phyloP scores from a whole-genome alignment of 2,888 invertebrate species.

The Drosophila fungiperda region DNA sequence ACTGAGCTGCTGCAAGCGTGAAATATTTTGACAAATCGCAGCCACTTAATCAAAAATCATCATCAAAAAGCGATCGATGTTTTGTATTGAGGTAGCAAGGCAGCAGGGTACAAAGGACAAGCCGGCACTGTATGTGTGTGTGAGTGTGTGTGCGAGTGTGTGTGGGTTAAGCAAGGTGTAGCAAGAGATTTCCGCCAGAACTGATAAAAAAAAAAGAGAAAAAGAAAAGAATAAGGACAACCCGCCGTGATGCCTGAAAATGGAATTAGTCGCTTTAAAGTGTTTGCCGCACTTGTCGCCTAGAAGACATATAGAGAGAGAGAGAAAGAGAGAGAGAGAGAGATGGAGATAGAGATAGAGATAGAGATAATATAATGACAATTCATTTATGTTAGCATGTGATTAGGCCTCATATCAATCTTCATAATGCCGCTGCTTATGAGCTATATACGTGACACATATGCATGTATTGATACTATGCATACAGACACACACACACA shows the following conservation, averaged over 20 bases:
- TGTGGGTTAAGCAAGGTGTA: constrained; percentile 58
- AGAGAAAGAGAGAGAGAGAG: constrained; percentile 7
- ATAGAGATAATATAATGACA: constrained; percentile 61
- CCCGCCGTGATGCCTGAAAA: constrained; percentile 55
- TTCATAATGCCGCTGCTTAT: constrained; percentile 71
- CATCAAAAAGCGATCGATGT: constrained; percentile 79
- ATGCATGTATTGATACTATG: constrained; percentile 3
- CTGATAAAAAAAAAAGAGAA: constrained; percentile 46
- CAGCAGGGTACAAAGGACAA: constrained; percentile 64
- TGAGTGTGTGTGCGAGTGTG: constrained; percentile 33
- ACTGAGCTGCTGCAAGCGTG: constrained; percentile 55
- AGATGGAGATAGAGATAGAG: constrained; percentile 2
- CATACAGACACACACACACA: constrained; percentile 18
- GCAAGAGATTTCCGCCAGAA: constrained; percentile 72
- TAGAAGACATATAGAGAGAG: constrained; percentile 5
- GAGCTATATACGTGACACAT: constrained; percentile 73
- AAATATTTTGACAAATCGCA: constrained; percentile 83
- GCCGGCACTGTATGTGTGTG: constrained; percentile 31
- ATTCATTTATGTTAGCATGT: constrained; percentile 78
- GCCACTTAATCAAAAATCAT: constrained; percentile 83
- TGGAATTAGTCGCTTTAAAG: constrained; percentile 60
- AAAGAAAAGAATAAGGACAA: constrained; percentile 27
- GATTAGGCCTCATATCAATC: constrained; percentile 76
- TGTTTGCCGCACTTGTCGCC: constrained; percentile 64
- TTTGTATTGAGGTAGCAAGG: constrained; percentile 75